Percentiles rank a stretch among this genome's conserved stretches.
Evolutionary conservation across 1,140 invertebrate species (phyloP).

Genomic region (Portunus trituberculatus): DNA sequence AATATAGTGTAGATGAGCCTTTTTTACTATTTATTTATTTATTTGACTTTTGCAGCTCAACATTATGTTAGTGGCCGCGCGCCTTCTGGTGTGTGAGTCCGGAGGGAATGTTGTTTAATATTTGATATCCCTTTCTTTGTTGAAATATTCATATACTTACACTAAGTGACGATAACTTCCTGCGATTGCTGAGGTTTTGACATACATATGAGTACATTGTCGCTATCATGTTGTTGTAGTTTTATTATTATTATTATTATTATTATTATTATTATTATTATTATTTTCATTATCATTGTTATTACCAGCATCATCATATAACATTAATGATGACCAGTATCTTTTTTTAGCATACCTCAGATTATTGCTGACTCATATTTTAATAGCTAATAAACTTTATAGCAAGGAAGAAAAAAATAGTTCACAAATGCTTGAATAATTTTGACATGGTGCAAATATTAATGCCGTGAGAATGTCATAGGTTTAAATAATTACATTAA

Average conservation of each 20-base stretch:
- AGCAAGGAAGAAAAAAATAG: not conserved
- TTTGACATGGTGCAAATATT: not conserved
- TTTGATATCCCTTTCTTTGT: not conserved
- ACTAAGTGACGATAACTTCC: not conserved
- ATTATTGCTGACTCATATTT: not conserved
- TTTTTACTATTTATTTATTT: not conserved
- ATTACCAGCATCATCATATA: not conserved
- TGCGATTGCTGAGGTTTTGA: not conserved
- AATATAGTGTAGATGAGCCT: not conserved
- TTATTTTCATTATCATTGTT: not conserved
- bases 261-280: not conserved
- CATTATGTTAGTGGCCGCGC: not conserved
- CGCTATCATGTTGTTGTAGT: not conserved
- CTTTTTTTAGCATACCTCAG: not conserved
- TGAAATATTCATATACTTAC: not conserved
- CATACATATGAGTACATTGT: not conserved
- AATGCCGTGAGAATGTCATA: not conserved
- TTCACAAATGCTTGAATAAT: not conserved
- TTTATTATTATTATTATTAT: constrained; percentile 23
- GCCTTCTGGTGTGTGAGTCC: not conserved
- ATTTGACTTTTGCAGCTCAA: not conserved
- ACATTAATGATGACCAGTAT: not conserved
- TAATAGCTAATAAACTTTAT: not conserved
- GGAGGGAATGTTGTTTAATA: not conserved
- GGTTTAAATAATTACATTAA: not conserved